Conservation (phyloP, 1,140 invertebrate species). For the Drosophila sulfurigaster region DNA sequence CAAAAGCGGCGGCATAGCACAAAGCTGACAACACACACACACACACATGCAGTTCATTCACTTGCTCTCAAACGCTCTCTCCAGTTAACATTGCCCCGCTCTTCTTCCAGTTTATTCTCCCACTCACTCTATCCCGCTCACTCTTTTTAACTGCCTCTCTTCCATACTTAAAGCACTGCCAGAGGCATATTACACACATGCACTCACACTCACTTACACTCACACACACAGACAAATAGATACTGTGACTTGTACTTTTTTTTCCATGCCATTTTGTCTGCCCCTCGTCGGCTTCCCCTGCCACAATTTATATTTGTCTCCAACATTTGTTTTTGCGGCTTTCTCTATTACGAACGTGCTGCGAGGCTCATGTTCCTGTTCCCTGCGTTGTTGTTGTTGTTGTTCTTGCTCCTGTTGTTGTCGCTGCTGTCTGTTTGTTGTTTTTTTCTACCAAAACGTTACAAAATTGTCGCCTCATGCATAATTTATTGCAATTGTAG, state of each 20-base stretch:
- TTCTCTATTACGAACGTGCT: slow-evolving; percentile 73
- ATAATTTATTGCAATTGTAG: slow-evolving; percentile 79
- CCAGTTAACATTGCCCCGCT: background rate
- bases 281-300: slow-evolving; percentile 9
- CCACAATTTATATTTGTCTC: slow-evolving; percentile 62
- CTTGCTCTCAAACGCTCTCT: slow-evolving; percentile 6
- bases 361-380: slow-evolving; percentile 39
- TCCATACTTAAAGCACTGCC: background rate
- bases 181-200: slow-evolving; percentile 41
- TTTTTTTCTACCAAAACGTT: slow-evolving; percentile 46
- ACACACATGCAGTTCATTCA: slow-evolving; percentile 28
- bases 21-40: slow-evolving; percentile 24
- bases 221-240: slow-evolving; percentile 19
- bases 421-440: slow-evolving; percentile 35
- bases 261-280: slow-evolving; percentile 68
- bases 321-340: slow-evolving; percentile 57
- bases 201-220: slow-evolving; percentile 7
- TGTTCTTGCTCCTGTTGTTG: slow-evolving; percentile 23
- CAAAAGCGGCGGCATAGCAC: slow-evolving; percentile 17
- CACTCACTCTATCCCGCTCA: background rate
- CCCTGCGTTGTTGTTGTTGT: slow-evolving; percentile 33
- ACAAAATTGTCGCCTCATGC: slow-evolving; percentile 80
- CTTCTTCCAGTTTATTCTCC: background rate
- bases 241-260: slow-evolving; percentile 63
- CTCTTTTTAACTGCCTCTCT: background rate